Evolutionary conservation across 1,140 invertebrate genomes (phyloP), one percentile per base, ranked within the genome.

Genomic region (Tenebrio molitor): DNA sequence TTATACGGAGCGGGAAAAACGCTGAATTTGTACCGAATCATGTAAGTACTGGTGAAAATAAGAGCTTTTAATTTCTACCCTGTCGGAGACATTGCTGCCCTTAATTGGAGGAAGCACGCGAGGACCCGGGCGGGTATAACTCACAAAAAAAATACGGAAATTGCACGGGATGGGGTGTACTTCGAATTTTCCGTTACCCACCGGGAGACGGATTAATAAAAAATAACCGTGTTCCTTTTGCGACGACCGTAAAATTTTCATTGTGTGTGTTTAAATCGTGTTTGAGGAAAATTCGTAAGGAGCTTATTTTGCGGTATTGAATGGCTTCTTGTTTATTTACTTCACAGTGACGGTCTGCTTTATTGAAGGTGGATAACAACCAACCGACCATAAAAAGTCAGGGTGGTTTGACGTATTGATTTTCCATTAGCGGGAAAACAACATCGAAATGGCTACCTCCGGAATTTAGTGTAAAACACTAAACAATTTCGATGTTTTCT

Each of bases 331-430:
- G 64, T 66, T 66, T 66, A 66, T 66, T 66, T 66, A 66, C 64
- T 44, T 15, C 36, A 42, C 44, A 66, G 36, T 66, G 42, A 66
- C 36, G 64, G 19, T 42, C 23, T 2, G 64, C 64, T 66, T 58
- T 66, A 66, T 66, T 66, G 39, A 19, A 74, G 69, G 69, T 74
- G 36, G 34, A 21, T 71, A 74, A 71, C 62, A 63, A 71, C 53
- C 69, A 71, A 42, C 42, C 58, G 41, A 36, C 69, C 69, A 67
- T 74, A 74, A 74, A 74, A 74, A 71, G 73, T 71, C 69, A 74
- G 44, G 69, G 68, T 74, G 33, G 71, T 44, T 71, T 71, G 67
- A 73, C 44, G 69, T 74, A 74, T 74, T 71, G 73, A 74, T 71
- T 71, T 74, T 29, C 23, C 73, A 74, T 74, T 74, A 74, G 42